Base-by-base conservation (phyloP, 92 coral and sea anemone genomes). In the Zoanthus sansibaricus region DNA sequence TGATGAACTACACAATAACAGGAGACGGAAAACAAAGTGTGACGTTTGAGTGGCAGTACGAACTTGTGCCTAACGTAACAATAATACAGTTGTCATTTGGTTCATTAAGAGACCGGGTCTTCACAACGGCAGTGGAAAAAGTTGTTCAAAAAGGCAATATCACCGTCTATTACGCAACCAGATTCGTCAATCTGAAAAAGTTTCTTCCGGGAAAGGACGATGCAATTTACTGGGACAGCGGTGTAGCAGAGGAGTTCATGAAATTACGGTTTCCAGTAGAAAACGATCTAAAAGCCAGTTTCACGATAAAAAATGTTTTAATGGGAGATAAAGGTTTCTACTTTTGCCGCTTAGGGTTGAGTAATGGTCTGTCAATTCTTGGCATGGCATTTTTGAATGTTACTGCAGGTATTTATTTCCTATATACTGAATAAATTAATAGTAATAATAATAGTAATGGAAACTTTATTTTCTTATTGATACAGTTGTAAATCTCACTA, bases 1-100 rank as follows among this genome's bases (percentile, higher is more conserved):
- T 20, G 73, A 15, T 64, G 49, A 79, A 79, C 84, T 79, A 61
- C 72, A 62, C 84, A 3, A 73, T 79, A 10, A 33, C 17, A 20
- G 84, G 61, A 0, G 84, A n/a, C 49, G 72, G 84, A 64, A 61
- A 79, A 3, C 84, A 79, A 0, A 79, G 58, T 69, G 84, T 79
- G 37, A 79, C 84, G 0, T 79, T 79, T 62, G 32, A 64, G 3
- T 79, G 84, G 84, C 32, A 7, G 8, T 79, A 79, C 84, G 62
- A 17, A 11, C 44, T 79, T 59, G 72, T 66, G 54, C 37, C 72
- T 0, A 30, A 79, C 3, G 5, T 66, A 13, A 2, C 45, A 56
- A 9, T 42, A 7, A 3, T 11, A 31, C n/a, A 20, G 44, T 30
- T 79, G 1, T 5, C 10, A 17, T 79, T 62, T 59, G 73, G 84